phyloP scores from a whole-genome alignment of 2,888 invertebrate genomes.

The Spicauda simplicius region DNA sequence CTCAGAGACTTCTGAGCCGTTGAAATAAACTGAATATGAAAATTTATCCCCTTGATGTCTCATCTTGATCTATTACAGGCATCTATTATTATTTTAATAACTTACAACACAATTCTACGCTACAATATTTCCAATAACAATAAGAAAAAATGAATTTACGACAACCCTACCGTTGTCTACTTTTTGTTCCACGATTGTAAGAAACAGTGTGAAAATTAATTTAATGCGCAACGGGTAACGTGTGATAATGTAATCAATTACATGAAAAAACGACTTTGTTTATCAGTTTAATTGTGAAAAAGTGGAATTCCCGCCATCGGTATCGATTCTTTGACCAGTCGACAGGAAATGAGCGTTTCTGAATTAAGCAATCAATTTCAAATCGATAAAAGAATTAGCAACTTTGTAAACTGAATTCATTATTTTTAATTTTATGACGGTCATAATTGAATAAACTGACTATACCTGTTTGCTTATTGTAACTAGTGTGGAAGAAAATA shows the following conservation, averaged over 20 bases:
- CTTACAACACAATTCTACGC: background rate
- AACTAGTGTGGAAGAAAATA: no score
- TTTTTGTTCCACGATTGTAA: slow-evolving; percentile 10
- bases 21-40: no score
- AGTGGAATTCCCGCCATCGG: slow-evolving; percentile 12
- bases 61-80: no score
- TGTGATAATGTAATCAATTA: slow-evolving; percentile 24
- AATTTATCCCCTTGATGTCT: no score
- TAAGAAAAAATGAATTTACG: background rate
- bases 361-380: slow-evolving; percentile 1
- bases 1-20: no score
- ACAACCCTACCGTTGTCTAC: slow-evolving; percentile 7
- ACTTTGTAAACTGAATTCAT: slow-evolving; percentile 1
- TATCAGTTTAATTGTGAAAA: slow-evolving; percentile 16
- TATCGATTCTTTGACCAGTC: slow-evolving; percentile 11
- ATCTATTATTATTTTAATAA: no score
- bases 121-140: background rate
- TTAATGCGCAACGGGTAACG: background rate
- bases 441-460: background rate
- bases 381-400: slow-evolving; percentile 5
- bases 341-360: background rate
- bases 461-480: no score
- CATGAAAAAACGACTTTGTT: slow-evolving; percentile 20
- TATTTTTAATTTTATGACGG: background rate
- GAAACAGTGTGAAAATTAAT: slow-evolving; percentile 13